Evolutionary conservation across 2,797 vertebrate species (phyloP).

Genomic region (Gouania willdenowi): DNA sequence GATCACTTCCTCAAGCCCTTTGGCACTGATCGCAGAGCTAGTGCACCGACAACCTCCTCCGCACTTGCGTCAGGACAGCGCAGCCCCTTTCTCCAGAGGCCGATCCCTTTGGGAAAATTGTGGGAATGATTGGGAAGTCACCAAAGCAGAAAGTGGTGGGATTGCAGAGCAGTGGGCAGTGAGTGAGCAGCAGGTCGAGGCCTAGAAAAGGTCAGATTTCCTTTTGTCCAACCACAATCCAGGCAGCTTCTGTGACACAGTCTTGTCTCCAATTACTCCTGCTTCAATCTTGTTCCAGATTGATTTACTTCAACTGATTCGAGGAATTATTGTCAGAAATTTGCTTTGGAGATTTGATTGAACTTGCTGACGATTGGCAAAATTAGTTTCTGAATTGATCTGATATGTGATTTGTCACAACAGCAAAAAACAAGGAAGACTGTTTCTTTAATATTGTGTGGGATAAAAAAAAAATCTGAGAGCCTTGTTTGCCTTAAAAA

Average conservation of each 20-base stretch:
- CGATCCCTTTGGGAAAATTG: conserved; percentile 59
- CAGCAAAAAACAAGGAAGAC: conserved; percentile 19
- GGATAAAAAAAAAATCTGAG: conserved; percentile 29
- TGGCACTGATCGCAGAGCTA: conserved; percentile 54
- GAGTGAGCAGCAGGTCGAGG: not conserved
- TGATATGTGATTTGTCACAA: conserved; percentile 37
- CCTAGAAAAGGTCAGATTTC: conserved; percentile 6
- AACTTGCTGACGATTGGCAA: conserved; percentile 36
- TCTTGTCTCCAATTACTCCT: conserved; percentile 14
- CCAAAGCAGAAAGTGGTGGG: conserved; percentile 10
- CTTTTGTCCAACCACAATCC: conserved; percentile 16
- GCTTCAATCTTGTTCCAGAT: conserved; percentile 7
- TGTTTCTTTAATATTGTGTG: conserved; percentile 10
- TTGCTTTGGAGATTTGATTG: conserved; percentile 18
- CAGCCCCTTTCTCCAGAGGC: conserved; percentile 69
- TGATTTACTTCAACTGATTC: conserved; percentile 23
- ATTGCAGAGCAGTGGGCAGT: too few species aligned
- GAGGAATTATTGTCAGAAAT: conserved; percentile 21
- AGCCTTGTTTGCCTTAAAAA: conserved; percentile 21
- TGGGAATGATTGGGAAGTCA: conserved; percentile 62
- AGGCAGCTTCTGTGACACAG: conserved; percentile 8
- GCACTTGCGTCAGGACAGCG: conserved; percentile 66
- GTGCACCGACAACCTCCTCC: conserved; percentile 52
- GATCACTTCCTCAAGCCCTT: conserved; percentile 58
- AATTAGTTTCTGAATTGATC: conserved; percentile 9